These are phyloP conservation scores for Arbacia lixula DNA, from an alignment of 53 echinoderm and acorn worm genomes.

Conservation along the genomic window DNA sequence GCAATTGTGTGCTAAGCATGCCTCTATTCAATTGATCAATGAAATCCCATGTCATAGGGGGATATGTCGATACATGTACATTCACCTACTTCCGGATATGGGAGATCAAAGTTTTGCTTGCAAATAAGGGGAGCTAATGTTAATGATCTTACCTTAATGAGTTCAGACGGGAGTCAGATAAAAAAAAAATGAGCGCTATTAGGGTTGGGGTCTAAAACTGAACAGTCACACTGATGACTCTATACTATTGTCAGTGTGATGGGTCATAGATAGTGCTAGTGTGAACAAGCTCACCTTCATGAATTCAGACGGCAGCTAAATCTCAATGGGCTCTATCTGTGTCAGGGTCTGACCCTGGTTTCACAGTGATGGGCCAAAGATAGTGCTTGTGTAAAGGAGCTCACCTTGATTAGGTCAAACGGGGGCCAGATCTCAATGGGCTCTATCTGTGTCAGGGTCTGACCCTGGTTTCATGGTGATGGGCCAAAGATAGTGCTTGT, in stretches of 20 bases:
- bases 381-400: no score
- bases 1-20: neutral
- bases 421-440: constrained; percentile 99
- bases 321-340: constrained; percentile 96
- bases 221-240: no score
- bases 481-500: no score
- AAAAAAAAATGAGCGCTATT: constrained; percentile 60
- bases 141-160: neutral
- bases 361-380: constrained; percentile 25
- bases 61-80: no score
- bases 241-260: constrained; percentile 55
- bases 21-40: no score
- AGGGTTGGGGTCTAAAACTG: constrained; percentile 95
- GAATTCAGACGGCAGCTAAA: constrained; percentile 92
- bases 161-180: neutral
- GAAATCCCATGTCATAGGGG: no score
- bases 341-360: constrained; percentile 94
- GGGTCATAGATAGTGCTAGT: no score
- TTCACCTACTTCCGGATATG: no score
- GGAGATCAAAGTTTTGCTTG: no score
- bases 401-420: constrained; percentile 88
- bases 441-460: constrained; percentile 95
- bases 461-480: constrained; percentile 91
- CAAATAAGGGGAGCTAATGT: no score
- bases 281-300: constrained; percentile 90